A percentile compares a stretch with the other conserved stretches of the same genome.
Conservation (phyloP, 2,113 vertebrate species). For the Piprites chloris region DNA sequence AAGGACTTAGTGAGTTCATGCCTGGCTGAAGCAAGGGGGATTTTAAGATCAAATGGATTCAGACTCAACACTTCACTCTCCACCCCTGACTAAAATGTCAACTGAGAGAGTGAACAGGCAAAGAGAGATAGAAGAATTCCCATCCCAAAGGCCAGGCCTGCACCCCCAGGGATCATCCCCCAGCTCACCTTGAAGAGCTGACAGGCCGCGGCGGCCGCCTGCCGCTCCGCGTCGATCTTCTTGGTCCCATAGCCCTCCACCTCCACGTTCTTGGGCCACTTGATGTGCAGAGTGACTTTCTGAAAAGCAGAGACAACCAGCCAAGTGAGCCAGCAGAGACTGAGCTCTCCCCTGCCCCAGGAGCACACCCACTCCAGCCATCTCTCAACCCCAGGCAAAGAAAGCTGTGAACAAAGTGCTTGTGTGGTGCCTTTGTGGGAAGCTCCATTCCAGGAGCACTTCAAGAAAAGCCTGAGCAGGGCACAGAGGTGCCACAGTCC, state of each 20-base stretch:
- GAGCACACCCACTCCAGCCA: background rate
- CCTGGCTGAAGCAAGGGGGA: background rate
- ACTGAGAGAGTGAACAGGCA: background rate
- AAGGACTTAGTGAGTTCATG: background rate
- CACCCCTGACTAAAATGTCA: background rate
- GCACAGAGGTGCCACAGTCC: background rate
- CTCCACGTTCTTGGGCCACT: slow-evolving; percentile 89
- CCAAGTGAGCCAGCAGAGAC: background rate
- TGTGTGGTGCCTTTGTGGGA: fast-evolving
- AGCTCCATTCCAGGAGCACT: background rate
- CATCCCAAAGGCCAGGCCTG: background rate
- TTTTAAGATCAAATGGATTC: background rate
- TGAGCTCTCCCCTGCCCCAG: background rate
- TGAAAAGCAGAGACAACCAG: slow-evolving; percentile 44
- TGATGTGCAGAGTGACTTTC: slow-evolving; percentile 88
- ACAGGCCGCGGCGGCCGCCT: slow-evolving; percentile 90
- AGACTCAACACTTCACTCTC: background rate
- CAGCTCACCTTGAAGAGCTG: slow-evolving; percentile 84
- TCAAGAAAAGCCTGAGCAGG: background rate
- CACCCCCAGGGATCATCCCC: too few species aligned
- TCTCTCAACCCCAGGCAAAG: background rate
- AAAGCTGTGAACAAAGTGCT: background rate
- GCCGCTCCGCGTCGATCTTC: slow-evolving; percentile 86
- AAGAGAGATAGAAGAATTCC: background rate
- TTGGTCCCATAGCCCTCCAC: slow-evolving; percentile 87